Percentiles rank a stretch among this genome's conserved stretches.
phyloP scores from a whole-genome alignment of 2,888 invertebrate genomes.

The Trissolcus japonicus region DNA sequence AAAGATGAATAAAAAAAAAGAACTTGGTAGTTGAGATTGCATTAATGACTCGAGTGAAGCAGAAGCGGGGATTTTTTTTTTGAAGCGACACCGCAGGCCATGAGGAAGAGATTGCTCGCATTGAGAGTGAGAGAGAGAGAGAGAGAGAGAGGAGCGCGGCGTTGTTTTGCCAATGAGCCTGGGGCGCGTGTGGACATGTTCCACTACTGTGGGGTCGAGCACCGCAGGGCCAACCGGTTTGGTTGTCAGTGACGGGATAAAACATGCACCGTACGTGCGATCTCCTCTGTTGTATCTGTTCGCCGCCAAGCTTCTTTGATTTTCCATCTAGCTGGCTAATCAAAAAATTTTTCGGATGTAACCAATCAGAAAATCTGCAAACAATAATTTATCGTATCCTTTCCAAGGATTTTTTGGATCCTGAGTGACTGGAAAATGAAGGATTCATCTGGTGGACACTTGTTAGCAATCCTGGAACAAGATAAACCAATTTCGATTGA shows the following conservation, averaged over 20 bases:
- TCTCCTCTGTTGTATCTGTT: constrained; percentile 14
- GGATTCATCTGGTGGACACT: too few relatives aligned
- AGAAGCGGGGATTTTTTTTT: constrained; percentile 2
- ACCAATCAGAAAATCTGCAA: background rate
- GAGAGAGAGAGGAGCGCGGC: background rate
- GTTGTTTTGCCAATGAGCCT: constrained; percentile 41
- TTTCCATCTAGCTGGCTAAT: background rate
- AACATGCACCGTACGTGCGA: constrained; percentile 28
- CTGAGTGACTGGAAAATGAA: too few relatives aligned
- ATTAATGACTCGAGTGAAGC: too few relatives aligned
- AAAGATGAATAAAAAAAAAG: constrained; percentile 1
- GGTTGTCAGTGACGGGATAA: constrained; percentile 26
- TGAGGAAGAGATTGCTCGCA: constrained; percentile 23
- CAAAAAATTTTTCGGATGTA: background rate
- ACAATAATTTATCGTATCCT: too few relatives aligned
- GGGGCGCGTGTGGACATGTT: constrained; percentile 39
- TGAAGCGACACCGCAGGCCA: background rate
- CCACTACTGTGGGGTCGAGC: constrained; percentile 16
- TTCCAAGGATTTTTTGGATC: too few relatives aligned
- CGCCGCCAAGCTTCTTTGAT: constrained; percentile 5
- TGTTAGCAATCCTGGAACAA: too few relatives aligned
- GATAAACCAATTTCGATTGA: too few relatives aligned
- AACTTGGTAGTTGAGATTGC: constrained; percentile 2
- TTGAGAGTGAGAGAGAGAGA: constrained; percentile 9
- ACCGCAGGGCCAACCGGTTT: constrained; percentile 10